A percentile compares a stretch with the other conserved stretches of the same genome.
These are phyloP conservation scores for Stegodyphus dumicola DNA, from an alignment of 1,140 invertebrate species.

Conservation along the genomic window DNA sequence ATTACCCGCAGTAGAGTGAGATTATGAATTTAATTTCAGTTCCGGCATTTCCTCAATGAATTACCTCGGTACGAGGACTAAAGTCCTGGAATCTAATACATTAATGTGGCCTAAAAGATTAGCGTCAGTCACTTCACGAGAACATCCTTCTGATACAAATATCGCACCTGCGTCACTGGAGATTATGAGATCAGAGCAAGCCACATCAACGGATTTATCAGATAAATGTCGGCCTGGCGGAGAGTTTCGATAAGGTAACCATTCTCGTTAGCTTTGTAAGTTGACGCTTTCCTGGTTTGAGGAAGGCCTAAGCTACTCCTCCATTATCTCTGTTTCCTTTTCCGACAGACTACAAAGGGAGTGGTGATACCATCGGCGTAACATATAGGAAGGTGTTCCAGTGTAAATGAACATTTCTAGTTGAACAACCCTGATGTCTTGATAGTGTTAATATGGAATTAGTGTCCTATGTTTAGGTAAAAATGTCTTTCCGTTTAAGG, in stretches of 20 bases:
- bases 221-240: conserved; percentile 1
- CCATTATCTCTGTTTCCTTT: background rate
- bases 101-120: conserved; percentile 13
- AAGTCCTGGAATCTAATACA: too few relatives aligned
- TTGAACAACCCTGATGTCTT: too few relatives aligned
- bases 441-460: too few relatives aligned
- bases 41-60: too few relatives aligned
- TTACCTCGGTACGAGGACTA: too few relatives aligned
- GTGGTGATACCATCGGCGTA: background rate
- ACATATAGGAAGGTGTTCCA: too few relatives aligned
- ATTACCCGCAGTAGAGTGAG: too few relatives aligned
- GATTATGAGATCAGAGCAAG: conserved; percentile 39
- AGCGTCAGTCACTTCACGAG: conserved; percentile 17
- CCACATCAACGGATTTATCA: conserved; percentile 19
- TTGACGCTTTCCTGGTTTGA: conserved; percentile 5
- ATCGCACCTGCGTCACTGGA: conserved; percentile 39
- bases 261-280: conserved; percentile 21
- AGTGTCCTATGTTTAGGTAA: too few relatives aligned
- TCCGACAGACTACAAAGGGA: background rate
- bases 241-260: conserved; percentile 22
- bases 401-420: too few relatives aligned
- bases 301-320: conserved; percentile 1
- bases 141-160: conserved; percentile 32
- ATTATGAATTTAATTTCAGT: too few relatives aligned
- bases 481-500: too few relatives aligned